These are phyloP conservation scores for Ochotona princeps DNA, from an alignment of 2,113 vertebrate species.

Conservation along the genomic window DNA sequence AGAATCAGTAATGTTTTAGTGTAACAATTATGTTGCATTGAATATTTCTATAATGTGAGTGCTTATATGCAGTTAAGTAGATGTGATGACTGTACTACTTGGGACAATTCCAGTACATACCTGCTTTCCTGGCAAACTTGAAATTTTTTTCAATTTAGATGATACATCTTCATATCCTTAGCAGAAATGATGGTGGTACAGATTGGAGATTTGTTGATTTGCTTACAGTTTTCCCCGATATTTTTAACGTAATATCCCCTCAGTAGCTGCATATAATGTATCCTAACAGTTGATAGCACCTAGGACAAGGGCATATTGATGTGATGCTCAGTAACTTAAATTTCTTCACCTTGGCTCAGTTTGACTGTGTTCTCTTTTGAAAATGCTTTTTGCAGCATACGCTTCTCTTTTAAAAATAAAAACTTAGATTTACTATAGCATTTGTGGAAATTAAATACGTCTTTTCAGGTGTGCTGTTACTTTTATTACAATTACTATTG, in stretches of 20 bases:
- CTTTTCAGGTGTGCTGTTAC: not conserved
- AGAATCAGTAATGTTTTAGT: conserved; percentile 27
- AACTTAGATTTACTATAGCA: not conserved
- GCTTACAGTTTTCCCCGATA: not conserved
- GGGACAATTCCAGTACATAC: not conserved
- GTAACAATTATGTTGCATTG: not conserved
- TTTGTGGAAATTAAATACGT: not conserved
- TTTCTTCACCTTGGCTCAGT: conserved; percentile 7
- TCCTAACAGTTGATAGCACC: not conserved
- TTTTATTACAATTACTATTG: not conserved
- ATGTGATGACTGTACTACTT: not conserved
- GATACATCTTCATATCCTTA: not conserved
- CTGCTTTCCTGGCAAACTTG: conserved; percentile 4
- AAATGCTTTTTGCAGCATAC: not conserved
- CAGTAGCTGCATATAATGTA: not conserved
- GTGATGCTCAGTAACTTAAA: not conserved
- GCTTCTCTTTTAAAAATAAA: not conserved
- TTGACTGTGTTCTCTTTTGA: not conserved
- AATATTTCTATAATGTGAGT: conserved; percentile 25
- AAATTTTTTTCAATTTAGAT: not conserved
- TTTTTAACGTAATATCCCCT: not conserved
- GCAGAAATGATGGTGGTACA: not conserved
- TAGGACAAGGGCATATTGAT: not conserved
- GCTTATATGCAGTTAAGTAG: not conserved
- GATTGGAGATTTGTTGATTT: not conserved